Evolutionary conservation across 1,140 invertebrate species (phyloP).

Genomic region (Heliconius congener): DNA sequence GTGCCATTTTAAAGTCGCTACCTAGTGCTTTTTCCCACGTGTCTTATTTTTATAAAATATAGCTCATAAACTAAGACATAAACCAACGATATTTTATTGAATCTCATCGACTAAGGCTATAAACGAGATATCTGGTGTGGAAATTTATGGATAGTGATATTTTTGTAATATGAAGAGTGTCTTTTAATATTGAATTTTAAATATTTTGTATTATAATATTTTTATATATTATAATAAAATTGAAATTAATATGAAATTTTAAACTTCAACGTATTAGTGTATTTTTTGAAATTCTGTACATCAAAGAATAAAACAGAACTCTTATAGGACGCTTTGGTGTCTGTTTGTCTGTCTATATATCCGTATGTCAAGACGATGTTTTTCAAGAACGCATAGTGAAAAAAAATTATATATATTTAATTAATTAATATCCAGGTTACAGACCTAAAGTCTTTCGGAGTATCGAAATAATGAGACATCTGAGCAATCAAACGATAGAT

Average conservation of each 20-base stretch:
- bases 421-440: too few species aligned
- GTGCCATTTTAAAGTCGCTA: constrained; percentile 35
- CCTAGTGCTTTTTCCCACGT: constrained; percentile 39
- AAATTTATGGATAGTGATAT: constrained; percentile 58
- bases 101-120: constrained; percentile 48
- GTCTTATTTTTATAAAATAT: constrained; percentile 54
- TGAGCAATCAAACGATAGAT: too few species aligned
- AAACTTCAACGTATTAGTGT: neutral
- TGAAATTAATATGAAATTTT: neutral
- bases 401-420: too few species aligned
- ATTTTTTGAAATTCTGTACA: too few species aligned
- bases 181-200: constrained; percentile 1
- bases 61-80: constrained; percentile 56
- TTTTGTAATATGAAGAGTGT: constrained; percentile 37
- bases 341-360: too few species aligned
- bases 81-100: constrained; percentile 57
- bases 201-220: neutral
- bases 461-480: too few species aligned
- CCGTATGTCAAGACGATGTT: too few species aligned
- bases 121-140: constrained; percentile 51
- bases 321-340: too few species aligned
- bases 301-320: too few species aligned
- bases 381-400: too few species aligned
- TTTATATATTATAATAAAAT: neutral
- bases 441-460: too few species aligned